Evolutionary conservation across 2,888 invertebrate genomes (phyloP).

Genomic region (Hedychridium roseum): DNA sequence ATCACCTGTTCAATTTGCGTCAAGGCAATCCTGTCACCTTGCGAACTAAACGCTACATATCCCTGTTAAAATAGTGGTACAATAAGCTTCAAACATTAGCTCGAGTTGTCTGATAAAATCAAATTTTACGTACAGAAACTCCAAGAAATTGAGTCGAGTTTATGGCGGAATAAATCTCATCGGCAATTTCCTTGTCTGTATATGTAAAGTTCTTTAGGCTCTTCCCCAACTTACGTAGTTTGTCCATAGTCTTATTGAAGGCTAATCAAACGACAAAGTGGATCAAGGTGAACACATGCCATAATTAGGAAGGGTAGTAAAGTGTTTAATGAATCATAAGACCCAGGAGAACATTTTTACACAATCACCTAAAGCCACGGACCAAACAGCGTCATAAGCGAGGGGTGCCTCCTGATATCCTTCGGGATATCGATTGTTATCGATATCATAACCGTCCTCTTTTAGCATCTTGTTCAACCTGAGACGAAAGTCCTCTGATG

Average conservation of each 20-base stretch:
- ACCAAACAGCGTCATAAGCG: constrained; percentile 99
- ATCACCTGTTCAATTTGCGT: constrained; percentile 98
- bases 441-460: constrained; percentile 84
- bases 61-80: constrained; percentile 78
- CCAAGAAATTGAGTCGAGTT: constrained; percentile 98
- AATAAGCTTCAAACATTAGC: too few species aligned
- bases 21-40: constrained; percentile 97
- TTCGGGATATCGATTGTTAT: constrained; percentile 86
- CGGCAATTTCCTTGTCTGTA: constrained; percentile 91
- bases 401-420: constrained; percentile 98
- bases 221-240: constrained; percentile 80
- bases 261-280: constrained; percentile 68
- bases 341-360: not conserved
- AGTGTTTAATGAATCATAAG: not conserved
- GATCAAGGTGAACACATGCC: not conserved
- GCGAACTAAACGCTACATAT: constrained; percentile 96
- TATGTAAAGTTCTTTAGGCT: constrained; percentile 96
- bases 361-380: constrained; percentile 85
- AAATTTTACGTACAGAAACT: constrained; percentile 84
- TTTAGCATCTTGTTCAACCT: constrained; percentile 84
- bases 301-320: not conserved
- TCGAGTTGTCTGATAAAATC: too few species aligned
- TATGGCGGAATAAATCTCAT: constrained; percentile 96
- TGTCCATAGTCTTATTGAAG: constrained; percentile 95
- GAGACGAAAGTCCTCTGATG: constrained; percentile 88